Conservation (phyloP, 2,113 vertebrate species). For the Speoplatyrhinus poulsoni region DNA sequence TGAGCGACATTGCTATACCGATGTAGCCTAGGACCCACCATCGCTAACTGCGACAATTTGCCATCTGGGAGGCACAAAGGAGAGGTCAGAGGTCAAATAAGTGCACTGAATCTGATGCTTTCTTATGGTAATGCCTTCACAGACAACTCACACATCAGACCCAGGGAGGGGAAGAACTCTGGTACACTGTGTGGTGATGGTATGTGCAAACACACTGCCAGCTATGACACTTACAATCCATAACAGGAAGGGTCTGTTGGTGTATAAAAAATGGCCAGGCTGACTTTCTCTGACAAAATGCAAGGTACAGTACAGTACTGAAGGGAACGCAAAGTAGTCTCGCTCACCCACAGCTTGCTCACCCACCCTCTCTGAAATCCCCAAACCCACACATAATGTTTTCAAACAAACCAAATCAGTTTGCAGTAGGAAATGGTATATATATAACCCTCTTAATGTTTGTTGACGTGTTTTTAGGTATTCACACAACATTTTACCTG, state of each 20-base stretch:
- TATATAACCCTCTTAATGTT: no score
- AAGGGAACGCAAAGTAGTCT: no score
- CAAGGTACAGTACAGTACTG: no score
- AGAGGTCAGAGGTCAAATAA: slow-evolving; percentile 85
- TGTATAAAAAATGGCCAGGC: no score
- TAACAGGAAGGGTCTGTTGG: neutral
- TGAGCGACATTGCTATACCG: neutral
- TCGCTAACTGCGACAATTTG: slow-evolving; percentile 80
- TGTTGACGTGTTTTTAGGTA: no score
- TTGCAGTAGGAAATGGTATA: no score
- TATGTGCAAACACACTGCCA: slow-evolving; percentile 4
- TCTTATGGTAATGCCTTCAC: slow-evolving; percentile 84
- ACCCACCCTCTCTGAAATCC: no score
- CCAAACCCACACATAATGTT: no score
- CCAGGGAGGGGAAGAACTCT: neutral
- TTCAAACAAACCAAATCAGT: no score
- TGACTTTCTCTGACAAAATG: no score
- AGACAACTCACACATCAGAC: slow-evolving; percentile 36
- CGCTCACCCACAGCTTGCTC: no score
- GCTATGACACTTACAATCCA: neutral
- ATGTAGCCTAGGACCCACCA: slow-evolving; percentile 29
- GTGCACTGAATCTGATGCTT: slow-evolving; percentile 80
- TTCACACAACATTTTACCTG: no score
- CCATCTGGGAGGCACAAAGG: slow-evolving; percentile 79
- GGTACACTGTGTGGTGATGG: neutral